These are phyloP conservation scores for Novumbra hubbsi DNA, from an alignment of 2,797 vertebrate species.

Conservation along the genomic window DNA sequence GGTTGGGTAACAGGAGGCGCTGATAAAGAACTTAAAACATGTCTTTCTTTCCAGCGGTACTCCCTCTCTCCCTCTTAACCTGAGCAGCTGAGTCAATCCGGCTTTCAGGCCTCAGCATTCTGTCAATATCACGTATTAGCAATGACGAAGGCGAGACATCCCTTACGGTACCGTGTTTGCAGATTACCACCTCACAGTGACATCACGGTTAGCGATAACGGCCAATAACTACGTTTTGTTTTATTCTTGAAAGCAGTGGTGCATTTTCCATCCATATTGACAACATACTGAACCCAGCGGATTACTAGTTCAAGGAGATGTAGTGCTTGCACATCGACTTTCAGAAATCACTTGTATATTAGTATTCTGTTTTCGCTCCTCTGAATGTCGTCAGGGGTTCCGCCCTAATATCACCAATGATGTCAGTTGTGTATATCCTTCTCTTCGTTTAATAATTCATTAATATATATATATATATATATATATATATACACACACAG, in stretches of 20 bases:
- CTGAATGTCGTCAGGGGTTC: not conserved
- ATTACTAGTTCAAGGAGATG: too few species aligned
- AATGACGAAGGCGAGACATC: not conserved
- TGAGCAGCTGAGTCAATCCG: conserved; percentile 21
- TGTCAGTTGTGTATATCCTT: not conserved
- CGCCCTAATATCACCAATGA: not conserved
- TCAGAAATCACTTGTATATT: not conserved
- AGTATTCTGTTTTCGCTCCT: not conserved
- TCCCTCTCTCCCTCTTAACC: conserved; percentile 19
- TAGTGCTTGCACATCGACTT: too few species aligned
- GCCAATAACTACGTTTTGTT: not conserved
- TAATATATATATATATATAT: too few species aligned
- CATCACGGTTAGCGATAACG: not conserved
- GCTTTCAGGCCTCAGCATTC: conserved; percentile 12
- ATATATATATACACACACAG: too few species aligned
- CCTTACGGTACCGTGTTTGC: not conserved
- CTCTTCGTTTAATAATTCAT: not conserved
- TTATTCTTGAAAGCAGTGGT: not conserved
- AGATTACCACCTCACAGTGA: not conserved
- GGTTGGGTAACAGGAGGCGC: conserved; percentile 50
- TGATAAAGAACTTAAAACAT: conserved; percentile 36
- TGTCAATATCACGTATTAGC: conserved; percentile 8
- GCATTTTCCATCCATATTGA: too few species aligned
- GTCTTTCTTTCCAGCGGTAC: conserved; percentile 27
- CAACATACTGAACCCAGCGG: too few species aligned